These are phyloP conservation scores for Drosophila colorata DNA, from an alignment of 2,888 invertebrate species.

Conservation along the genomic window DNA sequence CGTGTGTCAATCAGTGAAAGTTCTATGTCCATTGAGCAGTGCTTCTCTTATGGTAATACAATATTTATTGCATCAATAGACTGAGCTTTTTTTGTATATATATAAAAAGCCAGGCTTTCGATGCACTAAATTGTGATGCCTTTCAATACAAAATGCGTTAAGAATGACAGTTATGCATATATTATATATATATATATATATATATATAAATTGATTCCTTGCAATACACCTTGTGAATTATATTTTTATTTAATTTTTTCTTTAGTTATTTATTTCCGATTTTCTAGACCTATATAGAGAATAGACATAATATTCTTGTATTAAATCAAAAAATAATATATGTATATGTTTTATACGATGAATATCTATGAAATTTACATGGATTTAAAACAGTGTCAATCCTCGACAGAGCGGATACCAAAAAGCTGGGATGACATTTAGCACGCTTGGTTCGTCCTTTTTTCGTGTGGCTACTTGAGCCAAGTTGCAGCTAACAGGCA, in stretches of 20 bases:
- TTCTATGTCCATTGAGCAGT: neutral
- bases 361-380: slow-evolving; percentile 1
- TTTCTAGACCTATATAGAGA: no score
- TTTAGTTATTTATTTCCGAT: no score
- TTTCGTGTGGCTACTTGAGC: slow-evolving; percentile 32
- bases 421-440: slow-evolving; percentile 30
- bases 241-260: no score
- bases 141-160: neutral
- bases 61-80: slow-evolving; percentile 37
- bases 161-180: no score
- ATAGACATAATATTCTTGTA: no score
- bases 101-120: slow-evolving; percentile 8
- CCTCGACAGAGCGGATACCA: neutral
- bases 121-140: slow-evolving; percentile 9
- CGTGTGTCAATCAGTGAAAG: neutral
- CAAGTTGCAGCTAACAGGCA: slow-evolving; percentile 45
- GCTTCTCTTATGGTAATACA: neutral
- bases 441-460: slow-evolving; percentile 21
- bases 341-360: neutral
- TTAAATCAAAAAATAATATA: no score
- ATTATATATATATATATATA: no score
- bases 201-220: no score
- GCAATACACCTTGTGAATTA: no score
- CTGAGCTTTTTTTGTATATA: slow-evolving; percentile 3
- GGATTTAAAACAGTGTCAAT: slow-evolving; percentile 19